A percentile compares a stretch with the other conserved stretches of the same genome.
Evolutionary conservation across 2,113 vertebrate genomes (phyloP).

Genomic region (Odobenus rosmarus): DNA sequence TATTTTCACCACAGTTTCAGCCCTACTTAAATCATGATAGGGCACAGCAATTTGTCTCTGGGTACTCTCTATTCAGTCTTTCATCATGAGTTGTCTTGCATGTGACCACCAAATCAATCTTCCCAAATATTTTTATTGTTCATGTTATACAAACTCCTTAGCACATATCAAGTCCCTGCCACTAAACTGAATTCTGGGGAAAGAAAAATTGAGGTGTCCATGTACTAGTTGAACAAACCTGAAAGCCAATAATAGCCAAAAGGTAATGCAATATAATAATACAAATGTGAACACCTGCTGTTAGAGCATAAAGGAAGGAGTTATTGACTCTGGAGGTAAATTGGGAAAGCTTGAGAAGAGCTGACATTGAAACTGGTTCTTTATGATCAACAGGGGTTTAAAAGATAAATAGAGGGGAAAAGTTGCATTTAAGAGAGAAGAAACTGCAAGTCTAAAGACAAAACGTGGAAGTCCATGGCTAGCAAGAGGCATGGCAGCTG

Average conservation of each 20-base stretch:
- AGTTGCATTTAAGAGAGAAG: neutral
- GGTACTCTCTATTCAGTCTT: neutral
- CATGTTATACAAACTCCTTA: neutral
- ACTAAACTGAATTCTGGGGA: neutral
- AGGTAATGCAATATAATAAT: neutral
- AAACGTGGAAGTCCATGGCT: neutral
- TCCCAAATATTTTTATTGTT: neutral
- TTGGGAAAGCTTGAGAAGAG: neutral
- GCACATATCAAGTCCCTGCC: neutral
- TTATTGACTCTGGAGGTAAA: neutral
- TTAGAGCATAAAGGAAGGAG: neutral
- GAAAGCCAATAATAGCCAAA: neutral
- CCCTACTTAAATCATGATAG: neutral
- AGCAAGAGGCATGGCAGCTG: neutral
- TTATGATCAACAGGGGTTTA: neutral
- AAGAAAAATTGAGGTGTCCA: neutral
- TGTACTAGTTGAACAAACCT: neutral
- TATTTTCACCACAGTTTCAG: neutral
- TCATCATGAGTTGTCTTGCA: neutral
- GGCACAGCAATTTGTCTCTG: neutral
- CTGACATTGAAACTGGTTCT: conserved; percentile 19
- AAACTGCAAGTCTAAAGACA: neutral
- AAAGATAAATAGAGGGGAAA: neutral
- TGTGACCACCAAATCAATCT: neutral
- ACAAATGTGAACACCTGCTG: neutral